These are phyloP conservation scores for Daboia siamensis DNA, from an alignment of 2,113 vertebrate genomes.

Conservation along the genomic window DNA sequence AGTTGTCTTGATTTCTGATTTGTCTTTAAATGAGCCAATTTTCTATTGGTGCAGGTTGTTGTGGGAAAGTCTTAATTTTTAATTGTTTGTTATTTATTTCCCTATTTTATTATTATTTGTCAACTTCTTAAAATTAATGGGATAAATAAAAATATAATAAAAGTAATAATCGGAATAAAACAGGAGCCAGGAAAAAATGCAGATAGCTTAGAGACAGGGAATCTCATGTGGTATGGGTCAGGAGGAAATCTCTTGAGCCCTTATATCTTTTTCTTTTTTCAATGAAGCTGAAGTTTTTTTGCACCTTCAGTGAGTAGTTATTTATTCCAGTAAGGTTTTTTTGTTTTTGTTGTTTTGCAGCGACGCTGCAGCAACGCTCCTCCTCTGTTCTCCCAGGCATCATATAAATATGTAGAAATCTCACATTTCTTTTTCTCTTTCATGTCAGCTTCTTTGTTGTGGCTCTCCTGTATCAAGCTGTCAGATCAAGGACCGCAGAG, in stretches of 20 bases:
- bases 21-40: background rate
- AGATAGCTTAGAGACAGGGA: background rate
- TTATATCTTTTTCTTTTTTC: background rate
- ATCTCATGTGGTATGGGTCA: background rate
- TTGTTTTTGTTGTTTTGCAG: constrained; percentile 35
- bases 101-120: background rate
- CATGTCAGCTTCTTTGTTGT: constrained; percentile 33
- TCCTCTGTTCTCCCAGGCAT: constrained; percentile 40
- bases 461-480: constrained; percentile 42
- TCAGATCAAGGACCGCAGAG: constrained; percentile 38
- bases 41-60: background rate
- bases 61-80: background rate
- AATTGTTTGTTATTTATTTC: background rate
- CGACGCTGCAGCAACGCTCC: background rate
- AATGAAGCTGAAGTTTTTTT: background rate
- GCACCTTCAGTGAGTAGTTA: background rate
- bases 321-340: constrained; percentile 22
- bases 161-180: background rate
- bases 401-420: constrained; percentile 48
- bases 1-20: background rate
- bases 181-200: background rate
- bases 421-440: constrained; percentile 22
- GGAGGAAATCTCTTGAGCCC: background rate
- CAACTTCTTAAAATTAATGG: background rate
- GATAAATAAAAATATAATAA: background rate